Base-by-base conservation (phyloP, 1,140 invertebrate species). In the Drosophila tristis region DNA sequence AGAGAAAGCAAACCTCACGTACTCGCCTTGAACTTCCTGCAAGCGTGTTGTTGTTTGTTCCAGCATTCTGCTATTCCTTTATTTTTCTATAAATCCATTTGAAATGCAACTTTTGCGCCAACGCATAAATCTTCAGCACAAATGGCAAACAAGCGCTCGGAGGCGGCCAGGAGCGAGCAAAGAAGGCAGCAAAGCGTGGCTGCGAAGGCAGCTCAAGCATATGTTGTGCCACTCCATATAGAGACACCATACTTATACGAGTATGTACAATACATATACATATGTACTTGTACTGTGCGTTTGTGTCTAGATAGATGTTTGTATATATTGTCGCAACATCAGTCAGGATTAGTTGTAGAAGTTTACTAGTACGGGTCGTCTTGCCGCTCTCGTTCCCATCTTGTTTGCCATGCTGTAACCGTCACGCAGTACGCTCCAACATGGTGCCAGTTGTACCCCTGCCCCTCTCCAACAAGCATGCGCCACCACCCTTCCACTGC, bases 271-370 rank as follows among this genome's bases (percentile, higher is more conserved):
- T 1, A 20, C 20, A 29, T 26, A 39, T 70, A 48, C 47, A 66
- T 66, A 57, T 49, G 49, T 70, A 70, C 31, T 35, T 35, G 31
- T 9, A 58, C 44, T 65, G 15, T 57, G 66, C 31, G 31, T 35
- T 35, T 70, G 66, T 70, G 68, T 70, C 66, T 65, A 70, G 64
- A 70, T 70, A 53, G 51, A 45, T 48, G 66, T 74, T 81, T 84
- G 67, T 85, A 85, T 86, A 86, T 86, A 86, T 86, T 86, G 82
- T 86, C 82, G 78, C 82, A 86, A 86, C 82, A 86, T 86, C 82
- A 86, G 82, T 86, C 82, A 86, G 82, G 82, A 86, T 86, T 86
- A 86, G 82, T 86, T 86, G 82, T 75, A 78, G 82, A 86, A 86
- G 45, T 87, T 87, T 86, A 64, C 78, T 78, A 82, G 76, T 79